phyloP scores from a whole-genome alignment of 37 sponge, comb jelly and placozoan species.

The Chondrilla cf. caribensis region DNA sequence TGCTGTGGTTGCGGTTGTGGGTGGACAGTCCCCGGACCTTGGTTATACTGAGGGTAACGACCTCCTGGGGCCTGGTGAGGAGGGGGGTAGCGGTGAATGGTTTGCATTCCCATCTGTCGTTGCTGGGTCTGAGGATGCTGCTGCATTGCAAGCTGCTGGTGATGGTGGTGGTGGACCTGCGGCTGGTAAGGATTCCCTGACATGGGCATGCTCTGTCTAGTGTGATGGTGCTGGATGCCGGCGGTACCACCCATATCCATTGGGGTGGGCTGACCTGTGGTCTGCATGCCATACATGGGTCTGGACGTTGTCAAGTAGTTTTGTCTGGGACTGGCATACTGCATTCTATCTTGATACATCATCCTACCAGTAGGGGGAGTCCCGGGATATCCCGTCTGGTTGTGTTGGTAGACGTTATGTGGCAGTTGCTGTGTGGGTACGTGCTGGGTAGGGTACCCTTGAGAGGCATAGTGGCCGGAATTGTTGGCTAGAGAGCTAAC shows the following conservation, averaged over 20 bases:
- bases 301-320: too few relatives aligned
- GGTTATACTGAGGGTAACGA: not conserved
- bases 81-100: not conserved
- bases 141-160: not conserved
- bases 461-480: too few relatives aligned
- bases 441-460: too few relatives aligned
- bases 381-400: too few relatives aligned
- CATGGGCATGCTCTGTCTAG: not conserved
- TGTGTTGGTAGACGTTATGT: too few relatives aligned
- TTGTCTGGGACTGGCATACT: too few relatives aligned
- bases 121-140: not conserved
- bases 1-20: not conserved
- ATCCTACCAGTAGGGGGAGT: too few relatives aligned
- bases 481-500: too few relatives aligned
- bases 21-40: not conserved
- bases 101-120: not conserved
- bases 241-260: not conserved
- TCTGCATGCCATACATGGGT: too few relatives aligned
- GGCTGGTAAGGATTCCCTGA: not conserved
- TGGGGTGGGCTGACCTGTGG: too few relatives aligned
- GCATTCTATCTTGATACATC: too few relatives aligned
- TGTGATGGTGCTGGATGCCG: not conserved
- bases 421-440: too few relatives aligned
- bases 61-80: not conserved
- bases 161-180: constrained; percentile 23